These are phyloP conservation scores for Equus quagga DNA, from an alignment of 2,113 vertebrate genomes.

Conservation along the genomic window DNA sequence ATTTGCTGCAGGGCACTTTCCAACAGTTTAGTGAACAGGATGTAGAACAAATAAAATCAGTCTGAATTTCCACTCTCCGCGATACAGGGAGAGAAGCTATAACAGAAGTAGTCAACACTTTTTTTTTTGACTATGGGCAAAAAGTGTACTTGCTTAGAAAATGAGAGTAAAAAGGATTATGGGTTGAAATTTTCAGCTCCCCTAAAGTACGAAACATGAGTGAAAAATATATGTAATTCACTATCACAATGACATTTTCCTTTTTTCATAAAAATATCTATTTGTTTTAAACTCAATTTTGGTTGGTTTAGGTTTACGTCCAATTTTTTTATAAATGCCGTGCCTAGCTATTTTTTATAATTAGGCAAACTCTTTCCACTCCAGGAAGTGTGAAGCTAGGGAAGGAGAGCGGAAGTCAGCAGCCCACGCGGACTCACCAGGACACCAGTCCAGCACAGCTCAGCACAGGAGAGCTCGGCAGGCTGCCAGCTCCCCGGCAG, in stretches of 20 bases:
- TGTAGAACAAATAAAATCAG: not conserved
- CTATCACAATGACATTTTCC: not conserved
- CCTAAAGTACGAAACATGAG: not conserved
- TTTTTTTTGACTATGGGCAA: not conserved
- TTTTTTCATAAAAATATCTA: not conserved
- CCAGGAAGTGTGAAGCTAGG: not conserved
- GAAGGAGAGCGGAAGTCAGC: not conserved
- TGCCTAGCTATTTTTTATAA: not conserved
- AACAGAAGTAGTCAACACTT: not conserved
- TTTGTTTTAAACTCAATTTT: slow-evolving; percentile 16
- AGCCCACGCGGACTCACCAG: rapidly evolving
- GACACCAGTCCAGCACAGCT: too few relatives aligned
- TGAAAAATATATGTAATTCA: not conserved
- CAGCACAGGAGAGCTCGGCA: rapidly evolving
- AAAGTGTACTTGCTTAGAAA: not conserved
- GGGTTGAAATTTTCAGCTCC: not conserved
- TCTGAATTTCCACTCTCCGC: not conserved
- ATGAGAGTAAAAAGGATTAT: not conserved
- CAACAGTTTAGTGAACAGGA: not conserved
- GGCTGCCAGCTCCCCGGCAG: not conserved
- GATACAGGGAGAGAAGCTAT: not conserved
- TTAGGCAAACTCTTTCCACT: not conserved
- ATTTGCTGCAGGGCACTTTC: not conserved
- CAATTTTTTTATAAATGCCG: not conserved
- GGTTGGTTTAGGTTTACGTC: not conserved